Conservation (phyloP, 2,113 vertebrate genomes). For the Rhinopomastus cyanomelas region DNA sequence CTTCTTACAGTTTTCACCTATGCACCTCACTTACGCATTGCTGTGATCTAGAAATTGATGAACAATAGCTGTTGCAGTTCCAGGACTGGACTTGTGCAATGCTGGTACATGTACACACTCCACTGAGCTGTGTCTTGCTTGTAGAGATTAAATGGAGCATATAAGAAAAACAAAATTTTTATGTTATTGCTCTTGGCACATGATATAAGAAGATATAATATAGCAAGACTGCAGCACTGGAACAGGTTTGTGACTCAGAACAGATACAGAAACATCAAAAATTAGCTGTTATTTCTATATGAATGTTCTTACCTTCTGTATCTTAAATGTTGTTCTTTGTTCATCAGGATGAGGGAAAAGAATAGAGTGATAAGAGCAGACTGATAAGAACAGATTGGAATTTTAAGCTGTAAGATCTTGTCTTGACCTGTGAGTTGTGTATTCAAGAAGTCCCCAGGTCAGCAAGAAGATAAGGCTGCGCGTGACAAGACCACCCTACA, state of each 20-base stretch:
- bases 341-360: too few species aligned
- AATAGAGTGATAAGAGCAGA: too few species aligned
- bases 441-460: too few species aligned
- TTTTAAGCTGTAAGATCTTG: too few species aligned
- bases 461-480: too few species aligned
- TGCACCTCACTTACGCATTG: not conserved
- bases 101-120: not conserved
- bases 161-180: constrained; percentile 52
- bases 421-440: too few species aligned
- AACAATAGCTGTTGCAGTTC: not conserved
- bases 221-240: not conserved
- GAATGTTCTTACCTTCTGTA: not conserved
- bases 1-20: not conserved
- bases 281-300: not conserved
- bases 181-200: constrained; percentile 33
- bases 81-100: not conserved
- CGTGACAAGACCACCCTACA: too few species aligned
- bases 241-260: constrained; percentile 7
- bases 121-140: constrained; percentile 9
- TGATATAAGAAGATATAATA: constrained; percentile 26
- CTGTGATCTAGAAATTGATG: constrained; percentile 39
- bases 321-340: not conserved
- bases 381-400: too few species aligned
- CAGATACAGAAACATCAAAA: not conserved
- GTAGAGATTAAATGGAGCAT: constrained; percentile 50